Conservation (phyloP, 1,140 invertebrate species). For the Teleogryllus occipitalis region DNA sequence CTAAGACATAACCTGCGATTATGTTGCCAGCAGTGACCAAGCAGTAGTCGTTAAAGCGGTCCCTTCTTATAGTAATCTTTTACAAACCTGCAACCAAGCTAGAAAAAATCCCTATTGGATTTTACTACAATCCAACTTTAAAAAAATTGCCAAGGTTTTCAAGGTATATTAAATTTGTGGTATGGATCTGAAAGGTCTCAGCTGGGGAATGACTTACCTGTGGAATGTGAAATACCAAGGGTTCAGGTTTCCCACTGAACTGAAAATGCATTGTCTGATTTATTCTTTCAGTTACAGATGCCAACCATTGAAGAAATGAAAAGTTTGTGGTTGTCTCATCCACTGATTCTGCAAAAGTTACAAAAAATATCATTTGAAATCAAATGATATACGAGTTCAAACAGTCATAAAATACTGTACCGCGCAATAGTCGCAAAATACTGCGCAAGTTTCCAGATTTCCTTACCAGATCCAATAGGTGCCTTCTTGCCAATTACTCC, state of each 20-base stretch:
- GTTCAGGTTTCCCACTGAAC: slow-evolving; percentile 60
- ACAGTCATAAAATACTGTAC: too few species aligned
- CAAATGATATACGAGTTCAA: too few species aligned
- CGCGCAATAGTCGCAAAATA: too few species aligned
- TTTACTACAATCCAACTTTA: neutral
- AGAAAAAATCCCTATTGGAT: neutral
- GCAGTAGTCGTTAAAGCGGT: too few species aligned
- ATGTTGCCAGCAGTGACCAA: too few species aligned
- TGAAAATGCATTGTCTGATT: slow-evolving; percentile 74
- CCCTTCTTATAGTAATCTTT: too few species aligned
- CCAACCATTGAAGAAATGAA: slow-evolving; percentile 61
- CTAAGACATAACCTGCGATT: too few species aligned
- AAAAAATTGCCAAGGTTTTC: neutral
- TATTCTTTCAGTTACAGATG: slow-evolving; percentile 65
- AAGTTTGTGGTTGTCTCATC: slow-evolving; percentile 38
- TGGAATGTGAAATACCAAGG: slow-evolving; percentile 62
- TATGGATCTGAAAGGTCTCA: neutral
- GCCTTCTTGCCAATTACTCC: neutral
- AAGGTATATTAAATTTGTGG: neutral
- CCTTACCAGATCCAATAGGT: neutral
- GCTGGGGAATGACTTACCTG: slow-evolving; percentile 35
- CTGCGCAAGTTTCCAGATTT: too few species aligned
- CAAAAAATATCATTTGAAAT: too few species aligned
- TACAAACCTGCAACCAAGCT: too few species aligned
- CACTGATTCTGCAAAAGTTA: slow-evolving; percentile 26